These are phyloP conservation scores for Panurus biarmicus DNA, from an alignment of 2,113 vertebrate genomes.

Conservation along the genomic window DNA sequence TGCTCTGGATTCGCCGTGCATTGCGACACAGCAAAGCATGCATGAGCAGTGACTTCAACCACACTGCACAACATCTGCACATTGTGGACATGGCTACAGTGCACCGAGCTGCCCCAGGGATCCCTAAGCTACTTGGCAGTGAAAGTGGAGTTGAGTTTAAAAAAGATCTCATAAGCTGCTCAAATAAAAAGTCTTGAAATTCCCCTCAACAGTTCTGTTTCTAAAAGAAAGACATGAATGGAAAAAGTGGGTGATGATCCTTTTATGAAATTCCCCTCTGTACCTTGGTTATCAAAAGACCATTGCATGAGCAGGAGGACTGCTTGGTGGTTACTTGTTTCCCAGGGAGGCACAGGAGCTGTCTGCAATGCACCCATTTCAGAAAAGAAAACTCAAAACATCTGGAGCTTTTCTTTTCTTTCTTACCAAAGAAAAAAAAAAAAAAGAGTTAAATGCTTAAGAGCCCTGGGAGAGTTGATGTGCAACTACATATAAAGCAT, in stretches of 20 bases:
- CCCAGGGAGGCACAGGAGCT: background rate
- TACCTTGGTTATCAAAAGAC: background rate
- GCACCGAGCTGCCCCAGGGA: background rate
- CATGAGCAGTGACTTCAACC: background rate
- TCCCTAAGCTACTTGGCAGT: background rate
- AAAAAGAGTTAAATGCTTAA: background rate
- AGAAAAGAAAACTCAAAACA: slow-evolving; percentile 15
- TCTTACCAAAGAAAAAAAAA: background rate
- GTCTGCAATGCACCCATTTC: background rate
- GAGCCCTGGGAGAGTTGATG: background rate
- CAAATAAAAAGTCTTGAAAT: background rate
- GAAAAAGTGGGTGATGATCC: background rate
- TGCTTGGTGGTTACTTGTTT: background rate
- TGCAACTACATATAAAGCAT: slow-evolving; percentile 9
- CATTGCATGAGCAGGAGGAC: background rate
- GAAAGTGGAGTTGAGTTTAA: background rate
- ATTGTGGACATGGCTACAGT: background rate
- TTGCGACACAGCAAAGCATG: background rate
- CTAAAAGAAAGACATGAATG: background rate
- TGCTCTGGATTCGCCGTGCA: background rate
- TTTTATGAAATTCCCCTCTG: background rate
- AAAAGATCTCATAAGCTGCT: background rate
- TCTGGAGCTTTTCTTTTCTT: background rate
- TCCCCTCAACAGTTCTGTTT: background rate
- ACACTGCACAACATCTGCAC: background rate